Conservation (phyloP, 2,888 invertebrate species). For the Alcis repandata region DNA sequence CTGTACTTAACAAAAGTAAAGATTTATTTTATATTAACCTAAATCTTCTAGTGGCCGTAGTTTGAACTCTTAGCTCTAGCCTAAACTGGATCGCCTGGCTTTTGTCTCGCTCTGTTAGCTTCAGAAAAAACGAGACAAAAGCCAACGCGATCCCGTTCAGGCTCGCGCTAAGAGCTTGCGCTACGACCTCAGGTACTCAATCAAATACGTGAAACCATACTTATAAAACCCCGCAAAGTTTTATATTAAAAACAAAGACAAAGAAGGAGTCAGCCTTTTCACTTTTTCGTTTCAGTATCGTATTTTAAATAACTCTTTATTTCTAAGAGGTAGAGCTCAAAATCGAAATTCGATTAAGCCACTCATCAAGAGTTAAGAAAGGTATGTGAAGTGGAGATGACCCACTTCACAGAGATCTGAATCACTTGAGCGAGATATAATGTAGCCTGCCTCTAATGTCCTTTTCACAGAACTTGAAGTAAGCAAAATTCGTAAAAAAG, state of each 20-base stretch:
- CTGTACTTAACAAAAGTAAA: neutral
- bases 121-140: no score
- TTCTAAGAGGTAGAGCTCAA: neutral
- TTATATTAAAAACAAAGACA: neutral
- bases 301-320: neutral
- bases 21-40: neutral
- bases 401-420: slow-evolving; percentile 22
- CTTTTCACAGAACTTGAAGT: slow-evolving; percentile 6
- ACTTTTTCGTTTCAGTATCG: neutral
- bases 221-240: slow-evolving; percentile 4
- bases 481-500: slow-evolving; percentile 13
- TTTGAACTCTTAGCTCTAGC: no score
- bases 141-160: no score
- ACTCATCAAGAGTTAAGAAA: slow-evolving; percentile 13
- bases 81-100: no score
- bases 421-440: slow-evolving; percentile 22
- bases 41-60: no score
- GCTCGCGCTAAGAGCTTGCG: no score
- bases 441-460: slow-evolving; percentile 13
- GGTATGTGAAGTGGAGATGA: slow-evolving; percentile 29
- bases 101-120: no score
- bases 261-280: no score
- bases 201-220: neutral
- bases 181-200: neutral
- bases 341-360: neutral